Conservation (phyloP, 2,113 vertebrate species). For the Antigone vipio region DNA sequence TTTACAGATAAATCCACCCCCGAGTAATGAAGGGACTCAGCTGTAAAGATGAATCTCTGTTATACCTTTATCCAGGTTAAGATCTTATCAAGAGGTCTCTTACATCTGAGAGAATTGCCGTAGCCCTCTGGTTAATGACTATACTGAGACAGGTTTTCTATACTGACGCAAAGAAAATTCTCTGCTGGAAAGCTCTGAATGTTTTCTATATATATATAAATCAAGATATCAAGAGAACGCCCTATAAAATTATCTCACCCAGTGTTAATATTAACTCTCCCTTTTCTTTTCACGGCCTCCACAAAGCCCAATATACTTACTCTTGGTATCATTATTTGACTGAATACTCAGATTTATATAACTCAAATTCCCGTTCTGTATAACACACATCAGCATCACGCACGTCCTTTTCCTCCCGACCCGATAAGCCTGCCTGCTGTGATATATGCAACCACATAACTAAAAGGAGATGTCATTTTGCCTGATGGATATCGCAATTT, state of each 20-base stretch:
- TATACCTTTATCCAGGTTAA: not conserved
- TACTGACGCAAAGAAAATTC: fast-evolving
- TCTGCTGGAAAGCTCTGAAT: not conserved
- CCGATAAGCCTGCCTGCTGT: not conserved
- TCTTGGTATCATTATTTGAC: not conserved
- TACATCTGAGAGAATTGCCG: not conserved
- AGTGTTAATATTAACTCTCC: not conserved
- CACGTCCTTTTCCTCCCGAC: not conserved
- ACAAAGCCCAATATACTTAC: not conserved
- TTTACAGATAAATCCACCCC: not conserved
- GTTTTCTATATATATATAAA: not conserved
- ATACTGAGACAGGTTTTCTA: not conserved
- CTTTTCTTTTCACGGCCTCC: not conserved
- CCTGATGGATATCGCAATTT: not conserved
- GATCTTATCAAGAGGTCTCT: not conserved
- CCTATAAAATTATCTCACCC: not conserved
- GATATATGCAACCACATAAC: not conserved
- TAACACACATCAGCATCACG: not conserved
- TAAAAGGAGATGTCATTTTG: not conserved
- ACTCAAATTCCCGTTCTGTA: not conserved
- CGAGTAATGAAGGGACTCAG: not conserved
- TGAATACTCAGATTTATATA: not conserved
- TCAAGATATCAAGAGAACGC: not conserved
- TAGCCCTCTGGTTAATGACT: not conserved
- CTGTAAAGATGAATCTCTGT: not conserved